Conservation (phyloP, 2,797 vertebrate genomes). For the Anableps anableps region DNA sequence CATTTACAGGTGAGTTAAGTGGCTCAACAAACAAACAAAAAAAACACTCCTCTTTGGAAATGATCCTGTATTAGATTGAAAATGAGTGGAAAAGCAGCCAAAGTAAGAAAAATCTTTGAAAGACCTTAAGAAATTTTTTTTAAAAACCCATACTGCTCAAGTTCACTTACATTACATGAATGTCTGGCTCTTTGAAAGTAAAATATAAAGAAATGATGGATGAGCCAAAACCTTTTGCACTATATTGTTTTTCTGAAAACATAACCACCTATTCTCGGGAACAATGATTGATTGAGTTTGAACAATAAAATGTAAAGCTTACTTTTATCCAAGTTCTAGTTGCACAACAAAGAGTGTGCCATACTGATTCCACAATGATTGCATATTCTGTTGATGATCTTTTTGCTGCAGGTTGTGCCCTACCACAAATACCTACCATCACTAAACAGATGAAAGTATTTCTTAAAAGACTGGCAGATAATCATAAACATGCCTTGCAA, state of each 20-base stretch:
- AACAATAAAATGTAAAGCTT: neutral
- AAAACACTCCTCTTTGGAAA: neutral
- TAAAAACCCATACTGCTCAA: neutral
- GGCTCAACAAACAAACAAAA: neutral
- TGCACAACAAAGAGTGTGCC: slow-evolving; percentile 5
- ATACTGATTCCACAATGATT: slow-evolving; percentile 1
- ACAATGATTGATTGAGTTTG: neutral
- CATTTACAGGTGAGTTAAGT: neutral
- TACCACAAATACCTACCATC: slow-evolving; percentile 31
- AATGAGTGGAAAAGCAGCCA: neutral
- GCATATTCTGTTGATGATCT: slow-evolving; percentile 21
- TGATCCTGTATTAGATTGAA: neutral
- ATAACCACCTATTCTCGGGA: neutral
- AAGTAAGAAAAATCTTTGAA: neutral
- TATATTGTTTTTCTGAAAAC: neutral
- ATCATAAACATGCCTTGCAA: slow-evolving; percentile 43
- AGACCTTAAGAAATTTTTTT: no score
- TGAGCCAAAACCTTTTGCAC: neutral
- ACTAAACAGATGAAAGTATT: slow-evolving; percentile 28
- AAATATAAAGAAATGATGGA: neutral
- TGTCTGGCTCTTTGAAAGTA: neutral
- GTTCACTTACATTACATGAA: neutral
- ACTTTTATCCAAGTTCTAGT: slow-evolving; percentile 17
- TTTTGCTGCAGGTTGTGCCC: slow-evolving; percentile 22
- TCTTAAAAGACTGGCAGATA: slow-evolving; percentile 32